phyloP scores from a whole-genome alignment of 2,113 vertebrate genomes.

The Cyprinus carpio region DNA sequence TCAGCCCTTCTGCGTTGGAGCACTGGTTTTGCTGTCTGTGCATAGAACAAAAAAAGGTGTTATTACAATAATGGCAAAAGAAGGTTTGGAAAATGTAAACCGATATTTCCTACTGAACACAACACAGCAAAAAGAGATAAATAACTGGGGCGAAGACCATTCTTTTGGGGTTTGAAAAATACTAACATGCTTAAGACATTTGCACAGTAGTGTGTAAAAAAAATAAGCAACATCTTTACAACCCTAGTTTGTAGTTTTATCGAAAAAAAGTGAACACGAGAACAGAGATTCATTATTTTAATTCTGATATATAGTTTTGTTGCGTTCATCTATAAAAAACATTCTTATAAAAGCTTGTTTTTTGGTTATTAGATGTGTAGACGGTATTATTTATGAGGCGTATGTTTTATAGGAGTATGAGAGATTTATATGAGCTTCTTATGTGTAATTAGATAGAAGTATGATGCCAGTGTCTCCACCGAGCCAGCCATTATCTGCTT shows the following conservation, averaged over 20 bases:
- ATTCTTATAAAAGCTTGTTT: not conserved
- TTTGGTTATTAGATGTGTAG: not conserved
- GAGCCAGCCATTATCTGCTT: constrained; percentile 14
- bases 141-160: too few species aligned
- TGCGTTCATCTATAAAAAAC: too few species aligned
- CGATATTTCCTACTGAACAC: too few species aligned
- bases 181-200: too few species aligned
- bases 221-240: not conserved
- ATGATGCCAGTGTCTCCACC: not conserved
- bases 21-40: too few species aligned
- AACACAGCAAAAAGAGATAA: too few species aligned
- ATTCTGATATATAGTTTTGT: not conserved
- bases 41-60: too few species aligned
- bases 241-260: not conserved
- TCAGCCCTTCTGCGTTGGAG: too few species aligned
- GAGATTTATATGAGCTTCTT: not conserved
- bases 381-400: not conserved
- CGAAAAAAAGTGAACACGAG: not conserved
- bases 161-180: too few species aligned
- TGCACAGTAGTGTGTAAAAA: too few species aligned
- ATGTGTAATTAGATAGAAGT: constrained; percentile 8
- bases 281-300: not conserved
- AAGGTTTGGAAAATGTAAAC: too few species aligned
- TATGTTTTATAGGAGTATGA: not conserved
- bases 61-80: too few species aligned